These are phyloP conservation scores for Eupithecia subfuscata DNA, from an alignment of 2,888 invertebrate genomes.

Conservation along the genomic window DNA sequence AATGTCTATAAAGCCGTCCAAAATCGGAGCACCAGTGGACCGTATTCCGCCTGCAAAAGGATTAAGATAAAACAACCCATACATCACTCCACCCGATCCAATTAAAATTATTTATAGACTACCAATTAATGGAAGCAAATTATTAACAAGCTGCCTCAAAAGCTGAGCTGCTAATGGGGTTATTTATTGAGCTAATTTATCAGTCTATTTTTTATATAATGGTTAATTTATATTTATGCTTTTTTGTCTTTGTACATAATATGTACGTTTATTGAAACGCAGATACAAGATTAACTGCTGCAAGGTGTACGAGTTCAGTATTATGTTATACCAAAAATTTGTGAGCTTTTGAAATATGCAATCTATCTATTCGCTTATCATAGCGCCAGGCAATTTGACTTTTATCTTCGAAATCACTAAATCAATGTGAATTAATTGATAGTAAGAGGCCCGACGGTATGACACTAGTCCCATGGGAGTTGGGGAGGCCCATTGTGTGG, in stretches of 20 bases:
- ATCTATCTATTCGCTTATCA: not conserved
- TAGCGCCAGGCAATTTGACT: not conserved
- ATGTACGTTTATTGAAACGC: not conserved
- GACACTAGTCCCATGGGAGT: too few relatives aligned
- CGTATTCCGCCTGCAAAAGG: conserved; percentile 18
- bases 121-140: conserved; percentile 22
- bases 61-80: conserved; percentile 18
- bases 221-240: not conserved
- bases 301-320: not conserved
- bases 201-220: not conserved
- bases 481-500: too few relatives aligned
- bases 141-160: conserved; percentile 14
- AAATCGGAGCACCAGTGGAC: not conserved
- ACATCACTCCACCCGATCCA: conserved; percentile 10
- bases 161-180: conserved; percentile 12
- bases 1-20: not conserved
- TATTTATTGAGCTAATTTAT: conserved; percentile 12
- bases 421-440: too few relatives aligned
- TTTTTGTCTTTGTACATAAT: not conserved
- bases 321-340: not conserved
- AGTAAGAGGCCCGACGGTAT: too few relatives aligned
- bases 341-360: not conserved
- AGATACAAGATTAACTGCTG: not conserved
- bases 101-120: conserved; percentile 32
- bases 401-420: too few relatives aligned